Evolutionary conservation across 2,797 vertebrate genomes (phyloP).

Genomic region (Malurus leucopterus): DNA sequence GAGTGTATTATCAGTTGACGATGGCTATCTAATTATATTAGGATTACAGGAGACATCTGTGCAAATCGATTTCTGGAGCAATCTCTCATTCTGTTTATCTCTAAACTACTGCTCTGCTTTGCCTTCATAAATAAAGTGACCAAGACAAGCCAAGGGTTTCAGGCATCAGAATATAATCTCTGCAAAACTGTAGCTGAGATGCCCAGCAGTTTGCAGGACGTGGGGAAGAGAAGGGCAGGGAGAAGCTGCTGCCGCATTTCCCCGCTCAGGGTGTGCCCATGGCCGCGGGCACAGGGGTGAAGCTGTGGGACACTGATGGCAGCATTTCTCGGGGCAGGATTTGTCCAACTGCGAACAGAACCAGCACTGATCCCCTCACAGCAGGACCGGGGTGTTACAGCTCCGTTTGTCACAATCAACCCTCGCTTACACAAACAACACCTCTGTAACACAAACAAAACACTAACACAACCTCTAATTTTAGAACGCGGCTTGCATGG

Average conservation of each 20-base stretch:
- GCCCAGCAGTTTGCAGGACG: neutral
- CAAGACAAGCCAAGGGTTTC: neutral
- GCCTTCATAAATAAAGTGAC: neutral
- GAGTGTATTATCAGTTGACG: neutral
- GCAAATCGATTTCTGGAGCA: neutral
- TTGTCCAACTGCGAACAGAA: neutral
- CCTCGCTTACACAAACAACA: neutral
- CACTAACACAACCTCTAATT: neutral
- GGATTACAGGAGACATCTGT: neutral
- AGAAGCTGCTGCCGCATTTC: neutral
- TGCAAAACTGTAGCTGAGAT: neutral
- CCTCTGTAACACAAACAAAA: neutral
- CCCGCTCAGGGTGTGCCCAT: neutral
- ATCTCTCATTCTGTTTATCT: neutral
- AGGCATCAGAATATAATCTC: neutral
- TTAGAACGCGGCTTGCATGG: neutral
- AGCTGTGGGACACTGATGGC: neutral
- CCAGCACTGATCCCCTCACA: neutral
- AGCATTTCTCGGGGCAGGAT: neutral
- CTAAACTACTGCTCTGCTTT: neutral
- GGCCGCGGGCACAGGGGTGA: neutral
- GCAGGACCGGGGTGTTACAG: fast-evolving
- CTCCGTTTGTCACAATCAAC: neutral
- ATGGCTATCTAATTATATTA: neutral
- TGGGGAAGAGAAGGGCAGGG: neutral